A percentile compares a stretch with the other conserved stretches of the same genome.
phyloP scores from a whole-genome alignment of 2,113 vertebrate species.

The Myiagra hebetior region DNA sequence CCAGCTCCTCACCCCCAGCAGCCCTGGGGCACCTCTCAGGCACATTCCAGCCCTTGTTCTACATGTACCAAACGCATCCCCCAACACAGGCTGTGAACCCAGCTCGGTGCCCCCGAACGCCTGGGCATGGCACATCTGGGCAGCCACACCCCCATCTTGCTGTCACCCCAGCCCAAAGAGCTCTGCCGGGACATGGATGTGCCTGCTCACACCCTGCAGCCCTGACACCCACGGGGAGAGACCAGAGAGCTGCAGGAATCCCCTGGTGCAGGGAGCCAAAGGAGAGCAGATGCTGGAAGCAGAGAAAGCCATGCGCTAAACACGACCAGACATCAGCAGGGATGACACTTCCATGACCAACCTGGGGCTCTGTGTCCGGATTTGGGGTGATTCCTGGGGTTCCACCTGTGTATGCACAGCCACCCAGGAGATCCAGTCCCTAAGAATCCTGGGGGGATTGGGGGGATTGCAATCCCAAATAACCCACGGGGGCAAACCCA shows the following conservation, averaged over 20 bases:
- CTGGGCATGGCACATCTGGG: background rate
- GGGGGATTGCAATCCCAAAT: background rate
- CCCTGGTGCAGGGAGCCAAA: background rate
- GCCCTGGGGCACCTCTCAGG: background rate
- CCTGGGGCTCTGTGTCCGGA: background rate
- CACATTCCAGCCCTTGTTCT: background rate
- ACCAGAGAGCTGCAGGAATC: background rate
- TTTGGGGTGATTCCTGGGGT: background rate
- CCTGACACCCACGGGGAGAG: background rate
- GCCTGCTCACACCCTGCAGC: background rate
- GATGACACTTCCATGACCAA: background rate
- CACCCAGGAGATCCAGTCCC: background rate
- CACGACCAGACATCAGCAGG: background rate
- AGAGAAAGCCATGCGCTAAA: background rate
- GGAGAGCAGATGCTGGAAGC: background rate
- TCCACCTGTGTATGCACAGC: too few species aligned
- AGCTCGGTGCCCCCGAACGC: background rate
- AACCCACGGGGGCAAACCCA: background rate
- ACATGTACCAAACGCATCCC: background rate
- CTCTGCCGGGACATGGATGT: fast-evolving
- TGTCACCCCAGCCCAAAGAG: background rate
- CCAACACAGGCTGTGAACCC: background rate
- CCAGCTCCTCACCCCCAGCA: background rate
- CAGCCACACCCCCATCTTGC: background rate
- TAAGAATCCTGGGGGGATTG: background rate